Base-by-base conservation (phyloP, 1,140 invertebrate genomes). In the Metopolophium dirhodum region DNA sequence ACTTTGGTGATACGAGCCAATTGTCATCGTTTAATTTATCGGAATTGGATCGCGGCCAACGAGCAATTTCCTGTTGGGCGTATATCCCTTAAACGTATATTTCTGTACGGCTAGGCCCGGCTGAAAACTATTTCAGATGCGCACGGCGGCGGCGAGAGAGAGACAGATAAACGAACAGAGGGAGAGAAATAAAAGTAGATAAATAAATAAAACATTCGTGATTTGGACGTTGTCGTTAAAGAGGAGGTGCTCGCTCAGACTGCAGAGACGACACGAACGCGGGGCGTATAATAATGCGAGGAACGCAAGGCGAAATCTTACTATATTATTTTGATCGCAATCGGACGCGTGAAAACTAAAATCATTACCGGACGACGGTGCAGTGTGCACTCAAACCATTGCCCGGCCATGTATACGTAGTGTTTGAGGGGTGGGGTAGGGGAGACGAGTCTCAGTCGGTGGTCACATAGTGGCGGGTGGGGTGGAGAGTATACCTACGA, bases 1-100 rank as follows among this genome's bases (percentile, higher is more conserved):
- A 93, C 91, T 86, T 93, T 85, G 91, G 91, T 85, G 91, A 93
- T 49, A 86, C 91, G 91, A 93, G 91, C 91, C 91, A 93, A 93
- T 93, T 93, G 91, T 93, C 91, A 93, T 93, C 91, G 82, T 93
- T 86, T 93, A 93, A 93, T 93, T 93, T 93, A 93, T 93, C 91
- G 91, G 26, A 41, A 93, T 93, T 93, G 91, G 91, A 54, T 86
- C 3, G 68, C 11, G 47, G 82, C 91, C 91, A 93, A 93, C 91
- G 77, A 83, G 91, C 82, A 41, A 93, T 93, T 93, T 93, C 91
- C 91, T 93, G 91, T 93, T 68, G 89, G 89, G 89, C 89, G 89
- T 90, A 90, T 90, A 90, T 90, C 89, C 57, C 54, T 90, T 90
- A 90, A 90, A 90, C 89, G 89, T 90, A 68, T 90, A 90, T 90